Evolutionary conservation across 2,888 invertebrate genomes (phyloP).

Genomic region (Eristalinus sepulchralis): DNA sequence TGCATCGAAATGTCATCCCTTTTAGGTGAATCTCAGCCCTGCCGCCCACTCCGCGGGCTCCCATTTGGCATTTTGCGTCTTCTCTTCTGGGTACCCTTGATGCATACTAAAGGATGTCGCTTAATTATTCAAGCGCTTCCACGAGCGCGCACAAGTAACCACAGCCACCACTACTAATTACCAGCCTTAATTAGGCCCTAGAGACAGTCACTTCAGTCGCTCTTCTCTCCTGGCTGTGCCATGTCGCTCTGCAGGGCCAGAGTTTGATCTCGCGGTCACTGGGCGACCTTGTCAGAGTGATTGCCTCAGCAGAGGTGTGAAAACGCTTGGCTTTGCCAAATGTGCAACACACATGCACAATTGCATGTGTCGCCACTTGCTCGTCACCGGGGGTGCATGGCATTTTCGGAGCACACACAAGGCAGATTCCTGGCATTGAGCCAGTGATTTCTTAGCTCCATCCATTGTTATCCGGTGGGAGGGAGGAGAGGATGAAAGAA

Average conservation of each 20-base stretch:
- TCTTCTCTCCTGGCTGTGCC: neutral
- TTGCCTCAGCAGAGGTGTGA: conserved; percentile 57
- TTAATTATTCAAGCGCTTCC: conserved; percentile 61
- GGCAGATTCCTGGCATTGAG: conserved; percentile 43
- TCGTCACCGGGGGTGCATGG: neutral
- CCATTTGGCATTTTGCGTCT: neutral
- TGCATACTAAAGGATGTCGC: conserved; percentile 54
- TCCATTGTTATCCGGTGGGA: neutral
- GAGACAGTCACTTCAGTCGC: conserved; percentile 33
- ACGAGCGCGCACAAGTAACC: conserved; percentile 20
- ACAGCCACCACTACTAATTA: conserved; percentile 63
- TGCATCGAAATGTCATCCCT: conserved; percentile 61
- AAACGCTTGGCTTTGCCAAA: conserved; percentile 40
- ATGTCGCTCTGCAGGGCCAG: neutral
- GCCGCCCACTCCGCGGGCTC: neutral
- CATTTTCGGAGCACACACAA: neutral
- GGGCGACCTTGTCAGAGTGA: conserved; percentile 48
- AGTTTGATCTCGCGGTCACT: neutral
- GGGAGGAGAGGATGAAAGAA: too few species aligned
- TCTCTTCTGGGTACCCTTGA: conserved; percentile 32
- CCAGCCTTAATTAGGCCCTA: conserved; percentile 61
- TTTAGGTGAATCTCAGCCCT: conserved; percentile 11
- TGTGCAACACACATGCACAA: conserved; percentile 22
- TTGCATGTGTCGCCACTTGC: neutral
- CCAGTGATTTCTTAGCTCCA: conserved; percentile 46